Conservation (phyloP, 1,140 invertebrate genomes). For the Vollenhovia emeryi region DNA sequence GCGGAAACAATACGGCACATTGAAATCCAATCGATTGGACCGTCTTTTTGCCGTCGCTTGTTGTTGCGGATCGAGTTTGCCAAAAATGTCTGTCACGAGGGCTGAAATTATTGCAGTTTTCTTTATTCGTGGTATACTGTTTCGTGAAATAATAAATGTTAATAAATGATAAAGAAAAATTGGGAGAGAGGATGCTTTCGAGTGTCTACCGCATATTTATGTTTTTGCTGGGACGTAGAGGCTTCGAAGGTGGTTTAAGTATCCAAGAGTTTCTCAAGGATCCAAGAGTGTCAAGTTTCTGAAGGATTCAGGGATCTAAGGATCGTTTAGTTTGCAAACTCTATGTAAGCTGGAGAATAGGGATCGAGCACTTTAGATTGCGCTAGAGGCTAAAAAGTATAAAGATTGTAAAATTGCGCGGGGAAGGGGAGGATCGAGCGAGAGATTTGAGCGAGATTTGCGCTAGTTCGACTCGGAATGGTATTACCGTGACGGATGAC, state of each 20-base stretch:
- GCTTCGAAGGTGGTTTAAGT: background rate
- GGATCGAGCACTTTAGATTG: background rate
- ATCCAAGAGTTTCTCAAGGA: background rate
- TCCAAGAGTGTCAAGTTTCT: background rate
- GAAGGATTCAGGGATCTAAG: background rate
- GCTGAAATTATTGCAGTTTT: conserved; percentile 3
- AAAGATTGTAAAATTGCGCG: background rate
- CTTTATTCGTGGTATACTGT: background rate
- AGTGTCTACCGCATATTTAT: background rate
- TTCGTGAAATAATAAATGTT: no score
- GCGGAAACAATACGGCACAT: conserved; percentile 41
- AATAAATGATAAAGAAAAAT: background rate
- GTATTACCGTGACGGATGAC: background rate
- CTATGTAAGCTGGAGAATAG: background rate
- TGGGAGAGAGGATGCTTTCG: background rate
- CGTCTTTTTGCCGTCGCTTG: background rate
- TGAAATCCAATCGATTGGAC: conserved; percentile 52
- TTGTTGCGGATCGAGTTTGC: conserved; percentile 1
- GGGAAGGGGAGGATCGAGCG: background rate
- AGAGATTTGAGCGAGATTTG: background rate
- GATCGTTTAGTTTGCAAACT: background rate
- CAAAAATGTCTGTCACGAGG: background rate
- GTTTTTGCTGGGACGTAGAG: background rate
- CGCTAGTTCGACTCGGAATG: background rate
- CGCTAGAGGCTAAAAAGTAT: background rate